Evolutionary conservation across 92 coral and sea anemone species (phyloP).

Genomic region (Porites rus): DNA sequence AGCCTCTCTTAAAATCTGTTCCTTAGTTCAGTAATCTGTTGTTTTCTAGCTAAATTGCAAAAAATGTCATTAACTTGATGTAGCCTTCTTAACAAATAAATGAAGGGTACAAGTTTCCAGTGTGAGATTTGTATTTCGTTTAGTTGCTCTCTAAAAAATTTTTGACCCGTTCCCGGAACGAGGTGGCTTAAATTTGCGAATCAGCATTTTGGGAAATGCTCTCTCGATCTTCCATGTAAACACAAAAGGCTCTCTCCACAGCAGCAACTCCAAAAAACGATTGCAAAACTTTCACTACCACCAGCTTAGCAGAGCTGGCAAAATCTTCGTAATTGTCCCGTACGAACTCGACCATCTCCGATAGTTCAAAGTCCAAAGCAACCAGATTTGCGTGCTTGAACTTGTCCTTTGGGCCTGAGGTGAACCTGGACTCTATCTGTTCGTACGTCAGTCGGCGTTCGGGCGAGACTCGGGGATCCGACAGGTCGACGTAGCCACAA

Average conservation of each 20-base stretch:
- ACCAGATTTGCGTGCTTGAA: conserved; percentile 88
- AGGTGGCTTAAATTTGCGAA: too few relatives aligned
- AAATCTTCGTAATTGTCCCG: conserved; percentile 88
- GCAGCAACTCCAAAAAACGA: conserved; percentile 92
- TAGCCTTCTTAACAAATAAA: too few relatives aligned
- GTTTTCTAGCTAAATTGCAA: too few relatives aligned
- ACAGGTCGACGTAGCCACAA: conserved; percentile 98
- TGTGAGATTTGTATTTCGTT: too few relatives aligned
- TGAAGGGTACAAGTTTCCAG: too few relatives aligned
- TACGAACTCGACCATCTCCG: conserved; percentile 91
- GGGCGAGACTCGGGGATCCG: conserved; percentile 88
- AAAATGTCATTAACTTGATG: too few relatives aligned
- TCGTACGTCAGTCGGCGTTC: conserved; percentile 86
- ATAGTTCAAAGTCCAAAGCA: conserved; percentile 86
- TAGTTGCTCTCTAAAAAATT: too few relatives aligned
- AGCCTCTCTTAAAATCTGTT: too few relatives aligned
- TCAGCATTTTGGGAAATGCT: background rate
- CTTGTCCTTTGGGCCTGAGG: conserved; percentile 93
- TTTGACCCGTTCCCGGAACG: too few relatives aligned
- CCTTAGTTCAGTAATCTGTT: too few relatives aligned
- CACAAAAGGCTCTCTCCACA: conserved; percentile 85
- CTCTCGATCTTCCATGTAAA: conserved; percentile 62
- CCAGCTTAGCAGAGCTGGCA: conserved; percentile 97
- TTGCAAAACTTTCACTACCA: conserved; percentile 97
- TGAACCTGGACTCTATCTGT: conserved; percentile 87